Percentiles rank a stretch among this genome's conserved stretches.
phyloP scores from a whole-genome alignment of 2,797 vertebrate species.

The Danio kyathit region DNA sequence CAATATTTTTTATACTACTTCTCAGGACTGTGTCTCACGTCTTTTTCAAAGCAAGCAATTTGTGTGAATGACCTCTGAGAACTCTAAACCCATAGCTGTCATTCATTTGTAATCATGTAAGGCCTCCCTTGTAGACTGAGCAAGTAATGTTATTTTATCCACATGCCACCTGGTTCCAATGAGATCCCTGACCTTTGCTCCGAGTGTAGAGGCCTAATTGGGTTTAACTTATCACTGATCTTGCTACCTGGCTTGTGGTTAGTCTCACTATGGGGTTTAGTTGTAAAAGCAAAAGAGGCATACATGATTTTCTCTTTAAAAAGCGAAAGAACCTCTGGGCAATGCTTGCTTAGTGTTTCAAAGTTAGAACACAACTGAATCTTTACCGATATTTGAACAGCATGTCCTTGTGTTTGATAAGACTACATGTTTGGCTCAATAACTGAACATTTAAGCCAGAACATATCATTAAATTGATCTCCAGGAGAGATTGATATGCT shows the following conservation, averaged over 20 bases:
- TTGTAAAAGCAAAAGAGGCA: constrained; percentile 42
- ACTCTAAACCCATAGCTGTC: constrained; percentile 16
- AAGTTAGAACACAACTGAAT: constrained; percentile 9
- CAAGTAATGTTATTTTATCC: constrained; percentile 42
- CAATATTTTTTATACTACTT: too few relatives aligned
- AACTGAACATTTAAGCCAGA: constrained; percentile 10
- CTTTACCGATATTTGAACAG: constrained; percentile 2
- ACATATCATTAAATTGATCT: constrained; percentile 3
- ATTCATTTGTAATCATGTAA: constrained; percentile 36
- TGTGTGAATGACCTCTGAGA: constrained; percentile 41
- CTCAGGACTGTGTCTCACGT: background rate
- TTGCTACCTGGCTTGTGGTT: constrained; percentile 53
- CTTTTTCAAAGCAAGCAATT: background rate
- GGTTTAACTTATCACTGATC: constrained; percentile 55
- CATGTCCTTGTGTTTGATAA: constrained; percentile 1
- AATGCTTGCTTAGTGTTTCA: constrained; percentile 18
- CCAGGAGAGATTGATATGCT: constrained; percentile 8
- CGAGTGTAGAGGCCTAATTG: constrained; percentile 49
- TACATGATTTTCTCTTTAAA: constrained; percentile 17
- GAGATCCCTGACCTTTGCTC: constrained; percentile 56
- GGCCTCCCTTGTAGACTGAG: constrained; percentile 23
- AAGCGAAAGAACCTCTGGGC: background rate
- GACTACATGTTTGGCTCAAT: background rate
- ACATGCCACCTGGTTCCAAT: constrained; percentile 59
- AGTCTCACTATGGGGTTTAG: constrained; percentile 44